Conservation (phyloP, 1,140 invertebrate genomes). For the Aphidius gifuensis region DNA sequence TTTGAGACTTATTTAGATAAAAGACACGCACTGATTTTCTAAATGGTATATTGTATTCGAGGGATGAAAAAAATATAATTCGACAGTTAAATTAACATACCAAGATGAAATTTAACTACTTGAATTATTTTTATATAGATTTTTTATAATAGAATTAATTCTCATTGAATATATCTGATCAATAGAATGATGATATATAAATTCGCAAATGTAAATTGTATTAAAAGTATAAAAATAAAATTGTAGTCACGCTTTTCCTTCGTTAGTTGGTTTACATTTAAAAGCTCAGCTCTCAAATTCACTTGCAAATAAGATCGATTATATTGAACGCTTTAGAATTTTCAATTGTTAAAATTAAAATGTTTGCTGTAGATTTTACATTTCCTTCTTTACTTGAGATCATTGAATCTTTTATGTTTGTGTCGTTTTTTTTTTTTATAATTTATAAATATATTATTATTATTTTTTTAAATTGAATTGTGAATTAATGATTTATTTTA, state of each 20-base stretch:
- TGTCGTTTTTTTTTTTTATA: conserved; percentile 2
- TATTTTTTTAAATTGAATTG: background rate
- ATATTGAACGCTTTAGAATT: conserved; percentile 40
- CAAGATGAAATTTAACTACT: no score
- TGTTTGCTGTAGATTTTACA: conserved; percentile 31
- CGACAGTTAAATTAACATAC: no score
- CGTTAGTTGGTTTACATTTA: conserved; percentile 33
- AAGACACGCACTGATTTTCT: no score
- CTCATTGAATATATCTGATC: no score
- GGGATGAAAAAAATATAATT: no score
- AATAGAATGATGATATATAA: no score
- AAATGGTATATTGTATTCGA: no score
- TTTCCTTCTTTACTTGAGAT: conserved; percentile 25
- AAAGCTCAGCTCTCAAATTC: conserved; percentile 30
- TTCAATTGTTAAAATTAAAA: conserved; percentile 43
- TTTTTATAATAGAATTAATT: no score
- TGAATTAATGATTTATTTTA: background rate
- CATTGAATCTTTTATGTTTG: conserved; percentile 14
- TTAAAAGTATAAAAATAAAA: conserved; percentile 32
- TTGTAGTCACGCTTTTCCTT: conserved; percentile 25
- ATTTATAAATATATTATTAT: background rate
- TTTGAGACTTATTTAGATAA: no score
- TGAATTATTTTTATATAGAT: no score
- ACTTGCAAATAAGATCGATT: conserved; percentile 49
- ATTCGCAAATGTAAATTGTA: conserved; percentile 34